Conservation (phyloP, 2,888 invertebrate genomes). For the Dasypogon diadema region DNA sequence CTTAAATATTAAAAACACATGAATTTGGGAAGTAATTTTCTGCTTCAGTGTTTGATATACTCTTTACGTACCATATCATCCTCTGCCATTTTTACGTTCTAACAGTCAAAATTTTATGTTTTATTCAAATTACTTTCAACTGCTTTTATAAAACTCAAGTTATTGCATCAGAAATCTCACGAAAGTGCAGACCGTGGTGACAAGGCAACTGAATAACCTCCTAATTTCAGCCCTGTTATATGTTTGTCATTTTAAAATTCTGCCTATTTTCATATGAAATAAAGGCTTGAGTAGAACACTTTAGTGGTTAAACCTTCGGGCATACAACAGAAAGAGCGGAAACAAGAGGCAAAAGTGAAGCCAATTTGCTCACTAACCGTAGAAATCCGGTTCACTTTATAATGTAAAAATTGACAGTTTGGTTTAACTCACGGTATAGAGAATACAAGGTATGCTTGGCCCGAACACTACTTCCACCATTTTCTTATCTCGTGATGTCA, state of each 20-base stretch:
- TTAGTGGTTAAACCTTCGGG: no score
- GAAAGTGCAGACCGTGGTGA: conserved; percentile 3
- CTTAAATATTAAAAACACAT: neutral
- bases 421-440: no score
- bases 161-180: conserved; percentile 63
- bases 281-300: neutral
- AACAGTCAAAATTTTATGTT: neutral
- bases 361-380: no score
- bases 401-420: no score
- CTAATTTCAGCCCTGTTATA: neutral
- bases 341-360: no score
- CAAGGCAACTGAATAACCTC: neutral
- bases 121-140: no score
- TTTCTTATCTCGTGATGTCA: no score
- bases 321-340: no score
- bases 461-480: no score
- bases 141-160: conserved; percentile 38
- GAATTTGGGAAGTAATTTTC: conserved; percentile 18
- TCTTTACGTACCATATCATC: conserved; percentile 61
- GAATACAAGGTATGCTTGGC: no score
- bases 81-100: conserved; percentile 60
- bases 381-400: no score
- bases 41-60: neutral
- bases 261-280: neutral
- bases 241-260: neutral